A percentile compares a stretch with the other conserved stretches of the same genome.
Conservation (phyloP, 2,797 vertebrate genomes). For the Tachyglossus aculeatus region DNA sequence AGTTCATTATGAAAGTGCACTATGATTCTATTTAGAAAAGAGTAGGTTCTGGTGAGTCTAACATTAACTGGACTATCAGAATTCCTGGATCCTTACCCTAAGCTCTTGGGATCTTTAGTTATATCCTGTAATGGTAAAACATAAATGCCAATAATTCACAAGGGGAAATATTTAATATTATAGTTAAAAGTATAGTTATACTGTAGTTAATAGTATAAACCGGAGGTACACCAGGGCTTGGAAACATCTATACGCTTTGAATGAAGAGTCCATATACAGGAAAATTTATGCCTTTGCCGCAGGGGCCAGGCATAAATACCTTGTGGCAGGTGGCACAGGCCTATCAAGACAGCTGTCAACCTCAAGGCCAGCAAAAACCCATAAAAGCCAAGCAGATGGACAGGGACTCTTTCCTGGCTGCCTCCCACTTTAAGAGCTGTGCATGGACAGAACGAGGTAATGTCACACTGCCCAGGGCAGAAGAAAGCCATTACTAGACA, state of each 20-base stretch:
- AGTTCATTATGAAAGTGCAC: no score
- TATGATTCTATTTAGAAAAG: no score
- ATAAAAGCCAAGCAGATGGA: conserved; percentile 70
- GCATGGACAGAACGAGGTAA: conserved; percentile 44
- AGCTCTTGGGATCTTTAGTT: no score
- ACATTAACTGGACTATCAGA: no score
- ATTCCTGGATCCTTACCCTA: no score
- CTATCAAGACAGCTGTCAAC: conserved; percentile 71
- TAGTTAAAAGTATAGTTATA: no score
- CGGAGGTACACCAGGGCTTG: no score
- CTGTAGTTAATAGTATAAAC: no score
- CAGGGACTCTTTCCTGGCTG: conserved; percentile 31
- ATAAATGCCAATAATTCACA: no score
- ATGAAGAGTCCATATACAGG: conserved; percentile 11
- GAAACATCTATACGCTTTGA: conserved; percentile 24
- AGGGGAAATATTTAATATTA: no score
- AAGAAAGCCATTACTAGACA: conserved; percentile 48
- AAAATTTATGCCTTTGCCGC: conserved; percentile 15
- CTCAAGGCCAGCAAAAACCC: conserved; percentile 63
- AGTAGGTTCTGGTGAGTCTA: no score
- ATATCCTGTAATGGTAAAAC: no score
- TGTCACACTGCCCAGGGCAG: conserved; percentile 41
- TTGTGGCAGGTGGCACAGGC: conserved; percentile 70
- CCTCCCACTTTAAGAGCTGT: conserved; percentile 57
- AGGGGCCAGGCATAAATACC: conserved; percentile 34